Base-by-base conservation (phyloP, 2,888 invertebrate species). In the Polymixis lichenea region DNA sequence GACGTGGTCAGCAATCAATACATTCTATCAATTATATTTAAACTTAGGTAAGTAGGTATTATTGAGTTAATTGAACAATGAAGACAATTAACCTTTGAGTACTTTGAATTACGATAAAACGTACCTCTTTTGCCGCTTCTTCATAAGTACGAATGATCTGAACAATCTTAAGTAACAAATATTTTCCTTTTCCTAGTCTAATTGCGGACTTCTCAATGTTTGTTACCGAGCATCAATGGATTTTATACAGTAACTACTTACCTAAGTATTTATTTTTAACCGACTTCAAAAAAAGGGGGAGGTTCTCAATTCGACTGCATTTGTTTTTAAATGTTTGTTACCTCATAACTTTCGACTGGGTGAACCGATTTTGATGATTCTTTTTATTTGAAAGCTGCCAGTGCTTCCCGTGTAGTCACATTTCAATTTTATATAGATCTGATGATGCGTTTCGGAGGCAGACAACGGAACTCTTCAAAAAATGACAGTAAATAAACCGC, bases 1-100 rank as follows among this genome's bases (percentile, higher is more conserved):
- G 51, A 49, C 55, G n/a, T 19, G 53, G 55, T 58, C 53, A 70
- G 17, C 46, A 72, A 55, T 73, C 43, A 75, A 79, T 72, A 13
- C 64, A 72, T 64, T 70, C 62, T 64, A 64, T 77, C 58, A 71
- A 68, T 68, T 70, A 38, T 38, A 5, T 38, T 75, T 72, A n/a
- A 46, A 71, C 62, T 43, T 68, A 46, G 43, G 43, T 70, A 60
- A 13, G 19, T 28, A 51, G 71, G 71, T 55, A 11, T 19, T 46
- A 58, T 72, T 77, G 53, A 83, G 49, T 72, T 70, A 43, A 83
- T 74, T 80, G 53, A 60, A 62, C 56, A 73, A 66, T 77, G 13
- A 13, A 65, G 66, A 65, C 58, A 77, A 77, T 75, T 74, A 68
- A 56, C 62, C 8, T 62, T 43, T 49, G 67, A 74, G 76, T 72